These are phyloP conservation scores for Pyrgus malvae DNA, from an alignment of 2,888 invertebrate species.

Conservation along the genomic window DNA sequence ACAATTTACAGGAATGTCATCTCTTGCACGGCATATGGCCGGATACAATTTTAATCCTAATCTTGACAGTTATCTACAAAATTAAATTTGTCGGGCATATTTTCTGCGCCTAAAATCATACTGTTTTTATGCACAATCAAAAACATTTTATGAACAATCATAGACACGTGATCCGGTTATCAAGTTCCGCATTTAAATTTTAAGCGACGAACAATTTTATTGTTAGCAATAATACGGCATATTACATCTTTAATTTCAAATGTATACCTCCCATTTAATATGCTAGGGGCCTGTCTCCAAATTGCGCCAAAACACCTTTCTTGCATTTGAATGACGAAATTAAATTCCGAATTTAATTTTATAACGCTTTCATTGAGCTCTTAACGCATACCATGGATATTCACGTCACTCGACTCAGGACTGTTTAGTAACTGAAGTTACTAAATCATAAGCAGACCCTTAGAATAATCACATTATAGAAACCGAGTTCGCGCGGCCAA, in stretches of 20 bases:
- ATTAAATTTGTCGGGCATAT: no score
- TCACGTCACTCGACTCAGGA: no score
- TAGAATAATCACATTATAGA: no score
- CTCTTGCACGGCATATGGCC: no score
- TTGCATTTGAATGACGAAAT: slow-evolving; percentile 62
- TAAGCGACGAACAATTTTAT: slow-evolving; percentile 13
- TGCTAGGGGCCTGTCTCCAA: slow-evolving; percentile 40
- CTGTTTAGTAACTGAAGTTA: no score
- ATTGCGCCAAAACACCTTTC: slow-evolving; percentile 47
- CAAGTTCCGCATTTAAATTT: slow-evolving; percentile 2
- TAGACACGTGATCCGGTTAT: slow-evolving; percentile 1
- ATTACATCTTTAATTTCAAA: slow-evolving; percentile 30
- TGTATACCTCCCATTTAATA: slow-evolving; percentile 30
- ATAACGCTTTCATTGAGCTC: slow-evolving; percentile 54
- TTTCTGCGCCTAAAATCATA: no score
- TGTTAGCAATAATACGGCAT: slow-evolving; percentile 11
- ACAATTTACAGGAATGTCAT: no score
- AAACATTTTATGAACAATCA: slow-evolving; percentile 8
- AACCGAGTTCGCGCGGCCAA: no score
- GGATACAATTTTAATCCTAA: no score
- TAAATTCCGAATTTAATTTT: slow-evolving; percentile 65
- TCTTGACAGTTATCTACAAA: no score
- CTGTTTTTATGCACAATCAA: no score
- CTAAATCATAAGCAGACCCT: no score
- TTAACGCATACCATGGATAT: slow-evolving; percentile 51